Conservation (phyloP, 2,888 invertebrate species). For the Eristalinus aeneus region DNA sequence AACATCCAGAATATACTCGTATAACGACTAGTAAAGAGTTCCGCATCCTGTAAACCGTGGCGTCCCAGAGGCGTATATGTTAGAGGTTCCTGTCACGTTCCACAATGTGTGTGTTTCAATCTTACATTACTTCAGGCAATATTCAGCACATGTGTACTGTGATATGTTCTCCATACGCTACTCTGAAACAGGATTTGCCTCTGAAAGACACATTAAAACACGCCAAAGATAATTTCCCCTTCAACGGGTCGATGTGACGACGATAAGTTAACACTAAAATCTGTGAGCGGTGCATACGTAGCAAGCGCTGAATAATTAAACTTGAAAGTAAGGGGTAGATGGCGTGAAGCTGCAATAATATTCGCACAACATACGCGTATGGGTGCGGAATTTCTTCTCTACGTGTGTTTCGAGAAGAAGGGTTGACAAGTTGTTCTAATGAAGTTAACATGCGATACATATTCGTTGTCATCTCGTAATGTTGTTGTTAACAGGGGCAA, state of each 20-base stretch:
- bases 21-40: conserved; percentile 51
- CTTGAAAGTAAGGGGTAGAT: conserved; percentile 39
- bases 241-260: conserved; percentile 47
- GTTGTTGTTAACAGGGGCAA: conserved; percentile 67
- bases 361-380: conserved; percentile 19
- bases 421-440: conserved; percentile 71
- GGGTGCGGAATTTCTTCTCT: conserved; percentile 58
- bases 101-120: conserved; percentile 45
- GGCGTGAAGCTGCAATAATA: conserved; percentile 8
- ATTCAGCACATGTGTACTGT: conserved; percentile 31
- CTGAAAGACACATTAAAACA: conserved; percentile 54
- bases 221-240: conserved; percentile 64
- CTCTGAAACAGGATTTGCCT: conserved; percentile 46
- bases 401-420: conserved; percentile 48
- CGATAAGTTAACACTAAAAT: conserved; percentile 68
- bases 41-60: conserved; percentile 55
- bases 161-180: conserved; percentile 11
- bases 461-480: conserved; percentile 66
- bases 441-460: conserved; percentile 68
- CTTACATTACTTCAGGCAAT: conserved; percentile 52
- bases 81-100: conserved; percentile 55
- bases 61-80: conserved; percentile 56
- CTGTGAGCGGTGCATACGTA: conserved; percentile 44
- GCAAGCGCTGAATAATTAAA: conserved; percentile 68
- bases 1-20: conserved; percentile 53